phyloP scores from a whole-genome alignment of 2,113 vertebrate genomes.

The Ageneiosus marmoratus region DNA sequence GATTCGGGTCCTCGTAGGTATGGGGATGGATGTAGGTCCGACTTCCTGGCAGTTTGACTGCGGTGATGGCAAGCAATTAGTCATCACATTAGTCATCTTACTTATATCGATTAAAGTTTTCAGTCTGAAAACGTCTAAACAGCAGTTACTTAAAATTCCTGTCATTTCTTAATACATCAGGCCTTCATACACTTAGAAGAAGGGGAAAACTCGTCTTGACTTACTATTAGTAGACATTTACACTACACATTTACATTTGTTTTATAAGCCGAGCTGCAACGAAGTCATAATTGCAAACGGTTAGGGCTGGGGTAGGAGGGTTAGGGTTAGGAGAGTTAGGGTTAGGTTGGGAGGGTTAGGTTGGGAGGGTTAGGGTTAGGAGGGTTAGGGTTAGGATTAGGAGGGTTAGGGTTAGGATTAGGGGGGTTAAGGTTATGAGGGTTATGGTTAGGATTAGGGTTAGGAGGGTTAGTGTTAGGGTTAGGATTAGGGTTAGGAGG shows the following conservation, averaged over 20 bases:
- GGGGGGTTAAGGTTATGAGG: no score
- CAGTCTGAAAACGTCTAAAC: background rate
- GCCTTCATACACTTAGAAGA: background rate
- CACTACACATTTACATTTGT: conserved; percentile 1
- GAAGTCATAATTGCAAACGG: conserved; percentile 20
- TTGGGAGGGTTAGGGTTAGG: no score
- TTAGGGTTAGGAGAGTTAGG: no score
- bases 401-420: no score
- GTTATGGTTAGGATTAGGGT: no score
- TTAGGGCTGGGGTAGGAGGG: no score
- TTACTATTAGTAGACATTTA: background rate
- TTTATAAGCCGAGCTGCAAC: background rate
- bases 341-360: no score
- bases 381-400: no score
- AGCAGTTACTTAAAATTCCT: background rate
- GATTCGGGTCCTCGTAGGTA: conserved; percentile 81
- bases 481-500: no score
- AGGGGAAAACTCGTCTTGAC: background rate
- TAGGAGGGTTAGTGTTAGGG: no score
- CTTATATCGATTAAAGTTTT: no score
- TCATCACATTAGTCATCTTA: no score
- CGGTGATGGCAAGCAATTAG: background rate
- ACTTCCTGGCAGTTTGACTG: conserved; percentile 79
- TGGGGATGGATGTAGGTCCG: conserved; percentile 79
- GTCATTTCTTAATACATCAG: background rate